These are phyloP conservation scores for Pseudolaguvia tuberculata DNA, from an alignment of 2,113 vertebrate genomes.

Conservation along the genomic window DNA sequence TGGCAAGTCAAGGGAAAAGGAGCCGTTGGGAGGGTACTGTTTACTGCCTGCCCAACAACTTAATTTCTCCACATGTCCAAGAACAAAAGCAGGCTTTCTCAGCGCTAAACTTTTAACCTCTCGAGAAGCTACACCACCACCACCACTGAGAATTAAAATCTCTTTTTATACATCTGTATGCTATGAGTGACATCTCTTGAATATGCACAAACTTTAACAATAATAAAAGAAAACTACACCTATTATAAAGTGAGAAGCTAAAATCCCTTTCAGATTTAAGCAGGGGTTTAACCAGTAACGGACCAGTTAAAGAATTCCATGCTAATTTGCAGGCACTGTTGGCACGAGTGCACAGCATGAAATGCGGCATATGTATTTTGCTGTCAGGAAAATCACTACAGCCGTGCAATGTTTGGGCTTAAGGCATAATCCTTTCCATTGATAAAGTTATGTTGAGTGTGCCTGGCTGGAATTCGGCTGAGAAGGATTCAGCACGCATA, in stretches of 20 bases:
- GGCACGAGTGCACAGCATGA: conserved; percentile 51
- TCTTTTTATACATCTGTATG: conserved; percentile 21
- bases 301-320: conserved; percentile 52
- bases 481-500: conserved; percentile 73
- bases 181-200: conserved; percentile 20
- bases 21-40: conserved; percentile 44
- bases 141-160: conserved; percentile 39
- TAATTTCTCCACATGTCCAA: conserved; percentile 51
- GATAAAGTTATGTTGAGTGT: conserved; percentile 65
- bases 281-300: conserved; percentile 47
- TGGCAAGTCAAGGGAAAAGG: conserved; percentile 56
- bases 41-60: conserved; percentile 49
- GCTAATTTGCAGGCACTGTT: conserved; percentile 56
- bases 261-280: conserved; percentile 54
- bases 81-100: conserved; percentile 63
- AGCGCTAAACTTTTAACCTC: conserved; percentile 58
- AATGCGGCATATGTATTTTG: conserved; percentile 53
- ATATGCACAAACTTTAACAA: conserved; percentile 45
- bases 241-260: conserved; percentile 41
- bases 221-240: conserved; percentile 48
- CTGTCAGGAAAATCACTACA: conserved; percentile 66
- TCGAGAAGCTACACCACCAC: conserved; percentile 43
- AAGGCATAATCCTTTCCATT: conserved; percentile 70
- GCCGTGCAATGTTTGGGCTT: conserved; percentile 69
- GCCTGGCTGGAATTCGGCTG: conserved; percentile 69